Conservation (phyloP, 2,113 vertebrate species). For the Corvus cornix region DNA sequence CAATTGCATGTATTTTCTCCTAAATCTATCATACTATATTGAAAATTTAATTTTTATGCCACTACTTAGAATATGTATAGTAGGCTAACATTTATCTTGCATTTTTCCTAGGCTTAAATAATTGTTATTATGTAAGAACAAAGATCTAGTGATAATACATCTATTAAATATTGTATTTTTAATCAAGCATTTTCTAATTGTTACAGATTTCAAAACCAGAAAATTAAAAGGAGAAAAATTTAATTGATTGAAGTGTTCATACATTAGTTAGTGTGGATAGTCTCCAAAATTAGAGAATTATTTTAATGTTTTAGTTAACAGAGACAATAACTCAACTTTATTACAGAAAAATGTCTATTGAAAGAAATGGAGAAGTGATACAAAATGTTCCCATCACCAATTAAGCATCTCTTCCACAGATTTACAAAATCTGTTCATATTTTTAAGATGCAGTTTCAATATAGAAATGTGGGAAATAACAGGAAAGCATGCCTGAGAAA, state of each 20-base stretch:
- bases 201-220: background rate
- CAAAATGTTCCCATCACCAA: background rate
- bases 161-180: conserved; percentile 2
- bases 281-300: background rate
- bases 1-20: background rate
- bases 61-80: background rate
- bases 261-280: background rate
- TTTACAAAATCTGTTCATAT: background rate
- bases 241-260: background rate
- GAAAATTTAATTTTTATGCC: background rate
- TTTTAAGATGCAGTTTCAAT: background rate
- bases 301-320: background rate
- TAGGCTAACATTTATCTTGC: background rate
- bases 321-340: background rate
- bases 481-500: background rate
- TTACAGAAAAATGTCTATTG: background rate
- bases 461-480: background rate
- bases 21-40: background rate
- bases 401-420: background rate
- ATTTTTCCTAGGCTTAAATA: conserved; percentile 2
- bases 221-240: background rate
- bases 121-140: background rate
- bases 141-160: background rate
- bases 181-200: background rate
- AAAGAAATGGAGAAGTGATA: background rate